A percentile compares a stretch with the other conserved stretches of the same genome.
phyloP scores from a whole-genome alignment of 2,113 vertebrate genomes.

The Petroica traversi region DNA sequence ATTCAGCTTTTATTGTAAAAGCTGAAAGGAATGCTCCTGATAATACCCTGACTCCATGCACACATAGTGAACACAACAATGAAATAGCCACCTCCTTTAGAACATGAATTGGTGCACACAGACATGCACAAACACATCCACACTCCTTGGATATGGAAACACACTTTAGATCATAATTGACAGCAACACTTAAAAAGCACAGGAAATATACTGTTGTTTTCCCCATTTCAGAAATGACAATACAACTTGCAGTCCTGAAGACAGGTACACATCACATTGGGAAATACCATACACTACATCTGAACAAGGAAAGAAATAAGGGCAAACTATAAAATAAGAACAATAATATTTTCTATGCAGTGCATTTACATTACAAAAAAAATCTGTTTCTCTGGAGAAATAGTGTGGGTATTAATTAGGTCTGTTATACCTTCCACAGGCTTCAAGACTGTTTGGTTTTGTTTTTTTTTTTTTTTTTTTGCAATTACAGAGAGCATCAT shows the following conservation, averaged over 20 bases:
- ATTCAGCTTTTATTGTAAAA: constrained; percentile 3
- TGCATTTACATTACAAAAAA: constrained; percentile 55
- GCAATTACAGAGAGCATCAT: constrained; percentile 58
- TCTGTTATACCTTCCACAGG: constrained; percentile 51
- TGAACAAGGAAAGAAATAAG: background rate
- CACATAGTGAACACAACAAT: background rate
- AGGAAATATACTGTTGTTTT: background rate
- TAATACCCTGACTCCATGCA: background rate
- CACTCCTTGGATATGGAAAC: background rate
- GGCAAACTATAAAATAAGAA: constrained; percentile 30
- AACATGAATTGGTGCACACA: background rate
- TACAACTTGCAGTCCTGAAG: background rate
- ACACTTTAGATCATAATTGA: background rate
- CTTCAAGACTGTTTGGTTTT: constrained; percentile 10
- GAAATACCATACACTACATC: background rate
- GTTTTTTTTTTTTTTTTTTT: background rate
- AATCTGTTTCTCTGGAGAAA: constrained; percentile 58
- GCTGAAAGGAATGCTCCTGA: background rate
- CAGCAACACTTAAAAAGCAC: background rate
- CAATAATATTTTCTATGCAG: constrained; percentile 28
- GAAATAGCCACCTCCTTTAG: background rate
- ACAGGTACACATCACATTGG: background rate
- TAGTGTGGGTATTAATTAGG: constrained; percentile 63
- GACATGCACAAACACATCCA: background rate
- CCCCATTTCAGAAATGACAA: background rate